Conservation (phyloP, 2,113 vertebrate species). For the Cebus imitator region DNA sequence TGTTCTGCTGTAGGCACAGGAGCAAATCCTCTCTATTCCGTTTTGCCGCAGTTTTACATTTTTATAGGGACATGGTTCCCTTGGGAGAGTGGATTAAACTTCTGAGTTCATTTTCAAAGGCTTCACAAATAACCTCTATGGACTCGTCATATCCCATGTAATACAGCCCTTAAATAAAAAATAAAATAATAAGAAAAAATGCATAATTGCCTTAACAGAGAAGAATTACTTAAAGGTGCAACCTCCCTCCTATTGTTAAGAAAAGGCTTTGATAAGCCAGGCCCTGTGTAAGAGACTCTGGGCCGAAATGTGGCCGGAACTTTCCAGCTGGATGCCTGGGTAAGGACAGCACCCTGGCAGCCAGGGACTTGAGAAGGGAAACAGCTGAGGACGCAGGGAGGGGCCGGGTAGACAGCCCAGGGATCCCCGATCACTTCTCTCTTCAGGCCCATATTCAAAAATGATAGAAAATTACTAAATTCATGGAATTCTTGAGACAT, state of each 20-base stretch:
- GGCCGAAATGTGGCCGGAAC: background rate
- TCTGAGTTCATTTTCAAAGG: background rate
- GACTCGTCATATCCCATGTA: background rate
- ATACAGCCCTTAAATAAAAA: background rate
- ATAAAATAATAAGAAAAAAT: background rate
- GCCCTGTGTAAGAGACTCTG: background rate
- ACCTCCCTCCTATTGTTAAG: background rate
- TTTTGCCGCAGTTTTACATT: background rate
- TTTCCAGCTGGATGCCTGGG: background rate
- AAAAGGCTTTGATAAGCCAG: background rate
- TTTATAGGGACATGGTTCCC: background rate
- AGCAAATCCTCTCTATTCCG: background rate
- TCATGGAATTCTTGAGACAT: background rate
- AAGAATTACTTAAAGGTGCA: background rate
- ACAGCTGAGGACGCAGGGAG: accelerated
- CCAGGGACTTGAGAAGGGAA: background rate
- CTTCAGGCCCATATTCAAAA: background rate
- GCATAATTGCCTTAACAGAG: background rate
- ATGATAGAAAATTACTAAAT: background rate
- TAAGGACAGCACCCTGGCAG: accelerated
- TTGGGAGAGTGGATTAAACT: background rate
- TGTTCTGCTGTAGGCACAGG: background rate
- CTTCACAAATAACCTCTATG: background rate
- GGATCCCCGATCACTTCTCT: accelerated
- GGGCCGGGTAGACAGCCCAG: background rate